Evolutionary conservation across 2,888 invertebrate genomes (phyloP), one percentile per base, ranked within the genome.

Genomic region (Pyrochroa serraticornis): DNA sequence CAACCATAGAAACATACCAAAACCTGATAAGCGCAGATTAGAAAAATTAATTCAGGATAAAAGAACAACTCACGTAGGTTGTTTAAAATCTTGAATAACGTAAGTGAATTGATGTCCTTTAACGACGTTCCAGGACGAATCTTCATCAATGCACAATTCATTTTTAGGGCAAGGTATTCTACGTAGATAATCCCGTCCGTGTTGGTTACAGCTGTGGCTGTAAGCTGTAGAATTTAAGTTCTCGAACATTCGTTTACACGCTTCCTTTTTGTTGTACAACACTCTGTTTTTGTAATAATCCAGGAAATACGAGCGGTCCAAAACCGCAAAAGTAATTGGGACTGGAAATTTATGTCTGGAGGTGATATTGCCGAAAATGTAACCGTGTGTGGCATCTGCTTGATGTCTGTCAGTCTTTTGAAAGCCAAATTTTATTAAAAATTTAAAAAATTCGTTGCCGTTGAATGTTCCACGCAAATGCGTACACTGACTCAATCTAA

Each of bases 361-460:
- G 22, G 96, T 94, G 42, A 97, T 87, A 78, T 97, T 97, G 8
- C 98, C 98, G 77, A 94, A 98, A 70, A 98, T 94, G 79, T 93
- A 97, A 43, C 97, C 97, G 79, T 91, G 91, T 65, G 95, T 93
- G 73, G 92, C 89, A 69, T 88, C 89, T 71, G 89, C 87, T 68
- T 90, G 88, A 77, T 93, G 90, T 38, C 89, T 85, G 78, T 95
- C 93, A 8, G 97, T 96, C 80, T 96, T 95, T 81, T 97, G 97
- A 77, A 97, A 94, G 55, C 97, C 97, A 80, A 97, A 98, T 79
- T 97, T 97, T 13, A 93, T 87, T 48, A 98, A 82, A 80, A 97
- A 95, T 79, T 91, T 90, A 77, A 95, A 96, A 79, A 93, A 93
- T 43, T 92, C 90, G 43, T 83, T 81, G 2, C 86, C 84, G 63